These are phyloP conservation scores for Phasia obesa DNA, from an alignment of 2,888 invertebrate genomes.

Conservation along the genomic window DNA sequence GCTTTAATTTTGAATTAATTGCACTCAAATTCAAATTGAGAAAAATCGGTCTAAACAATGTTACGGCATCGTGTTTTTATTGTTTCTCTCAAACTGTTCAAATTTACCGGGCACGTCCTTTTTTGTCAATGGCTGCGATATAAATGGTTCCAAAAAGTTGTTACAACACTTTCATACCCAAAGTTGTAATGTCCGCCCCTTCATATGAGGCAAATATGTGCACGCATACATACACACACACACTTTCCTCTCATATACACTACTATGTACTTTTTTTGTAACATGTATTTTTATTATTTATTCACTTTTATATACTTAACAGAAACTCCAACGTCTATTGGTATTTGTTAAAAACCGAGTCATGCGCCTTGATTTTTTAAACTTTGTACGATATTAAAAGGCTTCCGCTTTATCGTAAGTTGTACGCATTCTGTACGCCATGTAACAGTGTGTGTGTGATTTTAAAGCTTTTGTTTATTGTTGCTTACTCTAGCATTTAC, in stretches of 20 bases:
- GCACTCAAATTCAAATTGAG: not conserved
- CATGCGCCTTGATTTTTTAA: constrained; percentile 53
- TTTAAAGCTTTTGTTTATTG: constrained; percentile 18
- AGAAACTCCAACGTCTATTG: constrained; percentile 56
- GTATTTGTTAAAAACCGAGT: constrained; percentile 53
- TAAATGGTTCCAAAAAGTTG: constrained; percentile 28
- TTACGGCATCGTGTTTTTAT: not conserved
- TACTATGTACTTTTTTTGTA: not conserved
- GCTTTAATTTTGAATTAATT: not conserved
- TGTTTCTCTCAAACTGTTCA: no score
- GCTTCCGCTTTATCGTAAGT: constrained; percentile 70
- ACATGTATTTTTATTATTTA: not conserved
- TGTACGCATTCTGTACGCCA: constrained; percentile 33
- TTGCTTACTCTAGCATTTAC: no score
- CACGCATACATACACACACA: not conserved
- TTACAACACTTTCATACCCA: constrained; percentile 23
- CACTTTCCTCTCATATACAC: not conserved
- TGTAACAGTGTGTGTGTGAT: constrained; percentile 7
- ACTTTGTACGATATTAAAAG: constrained; percentile 65
- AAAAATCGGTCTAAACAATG: not conserved
- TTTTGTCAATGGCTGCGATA: constrained; percentile 20
- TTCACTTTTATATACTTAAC: constrained; percentile 40
- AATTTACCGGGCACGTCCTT: constrained; percentile 21
- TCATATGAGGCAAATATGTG: constrained; percentile 4
- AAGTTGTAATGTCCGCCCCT: constrained; percentile 63